These are phyloP conservation scores for Pristionchus fissidentatus DNA, from an alignment of 2,888 invertebrate genomes.

Conservation along the genomic window DNA sequence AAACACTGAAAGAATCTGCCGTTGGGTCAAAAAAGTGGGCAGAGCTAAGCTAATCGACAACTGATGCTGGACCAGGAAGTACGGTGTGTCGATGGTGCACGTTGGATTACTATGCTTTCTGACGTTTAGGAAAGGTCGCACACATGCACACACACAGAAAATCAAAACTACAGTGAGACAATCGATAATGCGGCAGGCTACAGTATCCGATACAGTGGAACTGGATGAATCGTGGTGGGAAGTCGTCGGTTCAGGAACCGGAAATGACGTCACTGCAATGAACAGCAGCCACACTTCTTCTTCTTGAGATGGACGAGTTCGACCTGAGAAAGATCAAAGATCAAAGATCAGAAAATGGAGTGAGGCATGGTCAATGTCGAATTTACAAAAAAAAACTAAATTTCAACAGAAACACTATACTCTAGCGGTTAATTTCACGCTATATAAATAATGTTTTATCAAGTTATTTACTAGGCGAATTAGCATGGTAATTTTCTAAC, in stretches of 20 bases:
- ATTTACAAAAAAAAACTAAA: too few relatives aligned
- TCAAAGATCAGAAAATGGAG: neutral
- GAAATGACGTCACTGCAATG: constrained; percentile 57
- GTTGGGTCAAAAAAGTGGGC: constrained; percentile 5
- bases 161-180: constrained; percentile 26
- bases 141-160: neutral
- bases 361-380: too few relatives aligned
- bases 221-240: neutral
- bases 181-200: constrained; percentile 25
- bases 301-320: constrained; percentile 65
- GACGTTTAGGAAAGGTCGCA: constrained; percentile 1
- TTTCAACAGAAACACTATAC: too few relatives aligned
- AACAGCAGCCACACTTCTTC: constrained; percentile 69
- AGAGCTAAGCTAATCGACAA: neutral
- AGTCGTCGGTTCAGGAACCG: neutral
- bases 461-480: neutral
- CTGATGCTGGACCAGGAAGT: neutral
- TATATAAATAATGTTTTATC: neutral
- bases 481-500: too few relatives aligned
- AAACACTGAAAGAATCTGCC: constrained; percentile 34
- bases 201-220: neutral
- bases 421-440: neutral
- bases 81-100: constrained; percentile 18
- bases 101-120: neutral
- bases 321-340: constrained; percentile 52